These are phyloP conservation scores for Ciconia maguari DNA, from an alignment of 2,113 vertebrate species.

Conservation along the genomic window DNA sequence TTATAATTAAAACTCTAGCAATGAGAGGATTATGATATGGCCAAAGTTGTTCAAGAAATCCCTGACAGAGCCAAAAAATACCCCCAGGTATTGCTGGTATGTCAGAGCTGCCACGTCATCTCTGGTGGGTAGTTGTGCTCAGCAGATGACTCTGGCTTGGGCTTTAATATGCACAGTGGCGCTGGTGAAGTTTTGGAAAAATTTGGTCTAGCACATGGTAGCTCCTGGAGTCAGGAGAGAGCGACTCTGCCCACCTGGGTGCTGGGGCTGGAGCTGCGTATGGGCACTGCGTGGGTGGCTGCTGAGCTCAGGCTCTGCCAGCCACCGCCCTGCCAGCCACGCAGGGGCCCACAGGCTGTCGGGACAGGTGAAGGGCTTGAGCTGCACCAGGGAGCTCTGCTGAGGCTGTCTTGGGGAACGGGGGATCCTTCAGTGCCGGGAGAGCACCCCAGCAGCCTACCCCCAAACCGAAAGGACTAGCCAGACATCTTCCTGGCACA, in stretches of 20 bases:
- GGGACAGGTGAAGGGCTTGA: fast-evolving
- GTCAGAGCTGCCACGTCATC: not conserved
- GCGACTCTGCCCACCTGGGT: fast-evolving
- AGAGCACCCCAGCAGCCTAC: not conserved
- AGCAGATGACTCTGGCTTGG: not conserved
- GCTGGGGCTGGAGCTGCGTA: no score
- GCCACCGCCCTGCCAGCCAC: not conserved
- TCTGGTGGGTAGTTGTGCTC: not conserved
- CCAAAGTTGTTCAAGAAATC: not conserved
- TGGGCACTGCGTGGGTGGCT: fast-evolving
- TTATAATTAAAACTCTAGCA: not conserved
- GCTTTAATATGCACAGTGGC: not conserved
- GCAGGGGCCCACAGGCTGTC: fast-evolving
- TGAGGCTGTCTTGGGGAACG: not conserved
- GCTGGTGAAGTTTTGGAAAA: not conserved
- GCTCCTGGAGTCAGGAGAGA: not conserved
- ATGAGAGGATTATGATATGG: not conserved
- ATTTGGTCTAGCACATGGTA: fast-evolving
- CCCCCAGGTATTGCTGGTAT: not conserved
- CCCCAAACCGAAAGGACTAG: not conserved
- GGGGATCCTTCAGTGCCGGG: not conserved
- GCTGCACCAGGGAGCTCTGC: not conserved
- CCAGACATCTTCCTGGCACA: not conserved
- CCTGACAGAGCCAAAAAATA: not conserved
- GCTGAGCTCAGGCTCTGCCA: not conserved